Evolutionary conservation across 2,113 vertebrate species (phyloP), one percentile per base, ranked within the genome.

Genomic region (Lycaon pictus): DNA sequence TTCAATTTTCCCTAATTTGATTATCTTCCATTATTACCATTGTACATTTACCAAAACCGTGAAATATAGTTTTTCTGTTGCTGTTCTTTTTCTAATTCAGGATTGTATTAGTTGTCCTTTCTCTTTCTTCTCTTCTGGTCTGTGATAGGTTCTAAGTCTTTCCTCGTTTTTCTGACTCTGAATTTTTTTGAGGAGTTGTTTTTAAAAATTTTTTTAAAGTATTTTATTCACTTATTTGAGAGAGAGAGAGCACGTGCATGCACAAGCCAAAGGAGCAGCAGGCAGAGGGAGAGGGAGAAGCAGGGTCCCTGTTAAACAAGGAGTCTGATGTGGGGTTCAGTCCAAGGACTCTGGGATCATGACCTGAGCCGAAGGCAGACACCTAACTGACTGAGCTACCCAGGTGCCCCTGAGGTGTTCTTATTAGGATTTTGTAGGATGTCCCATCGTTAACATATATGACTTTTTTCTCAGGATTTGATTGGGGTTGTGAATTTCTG

Each of bases 141-240:
- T 55, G 3, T 94, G 13, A 60, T 94, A 77, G 11, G 85, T 72
- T 58, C 25, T 83, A 20, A 83, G 11, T 25, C 1, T 82, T 82
- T 69, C 29, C 8, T 76, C 77, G 11, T 37, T 88, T 95, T 56
- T 95, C n/a, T 71, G 35, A 58, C 69, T 8, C 82, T 65, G 27
- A 69, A 60, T 74, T 92, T 93, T 95, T 93, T 90, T 93, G 3
- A 79, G 22, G 37, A 62, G 11, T 96, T 43, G 43, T 43, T 43
- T 43, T 43, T 7, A 43, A 43, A 43, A 43, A 7, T 7, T 43
- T 43, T 43, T 43, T 7, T 0, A 43, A 43, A 43, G 43, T 43
- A 43, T 43, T 43, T 43, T 43, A 43, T 43, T 43, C 6, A 43
- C 7, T 43, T 43, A 43, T 43, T 43, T 43, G 43, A 6, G 43